Percentiles rank a stretch among this genome's conserved stretches.
These are phyloP conservation scores for Lucifuga dentata DNA, from an alignment of 2,113 vertebrate species.

Conservation along the genomic window DNA sequence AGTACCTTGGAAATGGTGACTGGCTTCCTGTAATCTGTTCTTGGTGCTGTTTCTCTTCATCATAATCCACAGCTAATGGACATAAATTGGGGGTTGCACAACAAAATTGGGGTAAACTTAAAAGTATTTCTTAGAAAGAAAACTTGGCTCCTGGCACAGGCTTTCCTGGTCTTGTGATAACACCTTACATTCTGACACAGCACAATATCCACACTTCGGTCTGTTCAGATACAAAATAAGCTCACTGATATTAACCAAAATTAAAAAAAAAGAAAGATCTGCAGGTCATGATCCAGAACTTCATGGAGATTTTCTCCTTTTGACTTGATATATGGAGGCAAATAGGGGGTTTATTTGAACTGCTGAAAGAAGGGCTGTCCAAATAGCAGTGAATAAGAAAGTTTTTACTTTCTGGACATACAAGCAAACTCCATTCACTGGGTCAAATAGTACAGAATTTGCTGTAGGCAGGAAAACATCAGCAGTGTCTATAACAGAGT, in stretches of 20 bases:
- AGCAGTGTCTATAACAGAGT: constrained; percentile 28
- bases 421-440: constrained; percentile 17
- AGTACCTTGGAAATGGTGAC: constrained; percentile 7
- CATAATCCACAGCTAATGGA: neutral
- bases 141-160: neutral
- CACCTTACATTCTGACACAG: too few species aligned
- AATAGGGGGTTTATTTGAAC: constrained; percentile 1
- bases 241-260: neutral
- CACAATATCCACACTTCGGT: too few species aligned
- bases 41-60: neutral
- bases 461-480: constrained; percentile 18
- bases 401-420: constrained; percentile 23
- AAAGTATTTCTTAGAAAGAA: too few species aligned
- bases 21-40: neutral
- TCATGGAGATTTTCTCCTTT: neutral
- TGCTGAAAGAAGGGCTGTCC: constrained; percentile 5
- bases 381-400: constrained; percentile 12
- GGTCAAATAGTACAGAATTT: constrained; percentile 16
- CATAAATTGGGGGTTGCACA: too few species aligned
- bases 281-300: neutral
- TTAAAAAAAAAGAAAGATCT: neutral
- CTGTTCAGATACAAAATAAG: neutral
- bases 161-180: too few species aligned
- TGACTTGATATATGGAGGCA: neutral
- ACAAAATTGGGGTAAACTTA: neutral